Evolutionary conservation across 2,797 vertebrate species (phyloP).

Genomic region (Macropus fuliginosus): DNA sequence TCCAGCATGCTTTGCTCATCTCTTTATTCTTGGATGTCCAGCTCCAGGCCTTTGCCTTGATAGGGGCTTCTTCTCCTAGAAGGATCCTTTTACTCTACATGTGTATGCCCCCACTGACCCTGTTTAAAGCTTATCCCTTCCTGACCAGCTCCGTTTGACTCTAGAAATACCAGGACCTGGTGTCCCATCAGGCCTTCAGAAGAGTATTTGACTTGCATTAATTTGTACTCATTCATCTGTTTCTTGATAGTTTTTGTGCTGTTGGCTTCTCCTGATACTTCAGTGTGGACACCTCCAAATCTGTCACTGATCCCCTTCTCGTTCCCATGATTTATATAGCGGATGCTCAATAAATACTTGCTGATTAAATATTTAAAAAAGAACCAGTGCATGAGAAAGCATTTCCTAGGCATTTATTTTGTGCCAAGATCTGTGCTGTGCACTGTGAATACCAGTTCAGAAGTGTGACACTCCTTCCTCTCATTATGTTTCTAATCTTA

Average conservation of each 20-base stretch:
- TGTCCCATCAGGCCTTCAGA: background rate
- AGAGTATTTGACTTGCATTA: background rate
- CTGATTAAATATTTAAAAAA: background rate
- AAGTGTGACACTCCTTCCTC: background rate
- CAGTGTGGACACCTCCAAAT: background rate
- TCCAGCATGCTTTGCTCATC: background rate
- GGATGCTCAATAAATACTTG: background rate
- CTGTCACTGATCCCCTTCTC: background rate
- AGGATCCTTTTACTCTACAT: background rate
- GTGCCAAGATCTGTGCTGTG: background rate
- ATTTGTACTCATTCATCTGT: background rate
- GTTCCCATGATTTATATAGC: background rate
- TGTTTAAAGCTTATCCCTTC: background rate
- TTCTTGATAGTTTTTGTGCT: background rate
- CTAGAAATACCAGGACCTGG: background rate
- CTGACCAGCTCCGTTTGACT: background rate
- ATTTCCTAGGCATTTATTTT: background rate
- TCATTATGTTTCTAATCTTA: background rate
- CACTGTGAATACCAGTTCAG: background rate
- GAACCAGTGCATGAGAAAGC: background rate
- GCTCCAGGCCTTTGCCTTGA: background rate
- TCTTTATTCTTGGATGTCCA: background rate
- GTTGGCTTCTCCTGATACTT: background rate
- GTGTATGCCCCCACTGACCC: background rate
- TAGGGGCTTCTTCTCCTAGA: background rate